Evolutionary conservation across 2,888 invertebrate species (phyloP).

Genomic region (Portevinia maculata): DNA sequence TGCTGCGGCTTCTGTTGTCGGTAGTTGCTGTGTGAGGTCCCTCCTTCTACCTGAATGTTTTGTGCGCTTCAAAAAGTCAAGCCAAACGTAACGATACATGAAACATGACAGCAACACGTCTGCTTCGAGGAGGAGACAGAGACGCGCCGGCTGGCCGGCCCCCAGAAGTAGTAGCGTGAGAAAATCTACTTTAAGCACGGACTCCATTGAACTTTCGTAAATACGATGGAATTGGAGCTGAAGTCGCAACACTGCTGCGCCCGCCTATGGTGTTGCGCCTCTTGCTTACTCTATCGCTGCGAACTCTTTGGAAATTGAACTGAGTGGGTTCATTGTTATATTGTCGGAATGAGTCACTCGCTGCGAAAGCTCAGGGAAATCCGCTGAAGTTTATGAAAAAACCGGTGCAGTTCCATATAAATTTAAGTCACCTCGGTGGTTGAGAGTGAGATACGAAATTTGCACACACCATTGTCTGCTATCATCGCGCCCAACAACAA

Average conservation of each 20-base stretch:
- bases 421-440: conserved; percentile 26
- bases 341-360: conserved; percentile 42
- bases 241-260: too few relatives aligned
- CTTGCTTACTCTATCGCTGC: not conserved
- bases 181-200: conserved; percentile 72
- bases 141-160: conserved; percentile 28
- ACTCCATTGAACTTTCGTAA: conserved; percentile 67
- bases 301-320: conserved; percentile 34
- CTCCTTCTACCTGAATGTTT: conserved; percentile 24
- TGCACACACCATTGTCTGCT: conserved; percentile 39
- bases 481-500: not conserved
- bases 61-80: conserved; percentile 61
- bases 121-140: conserved; percentile 3
- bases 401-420: conserved; percentile 44
- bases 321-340: conserved; percentile 39
- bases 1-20: conserved; percentile 14
- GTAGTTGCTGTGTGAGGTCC: not conserved
- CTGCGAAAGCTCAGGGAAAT: not conserved
- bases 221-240: not conserved
- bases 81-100: conserved; percentile 54
- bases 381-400: conserved; percentile 14
- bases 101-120: conserved; percentile 17
- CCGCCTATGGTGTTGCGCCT: conserved; percentile 39
- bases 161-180: conserved; percentile 67
- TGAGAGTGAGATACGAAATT: conserved; percentile 5